These are phyloP conservation scores for Mnemiopsis leidyi DNA, from an alignment of 37 sponge, comb jelly and placozoan species.

Conservation along the genomic window DNA sequence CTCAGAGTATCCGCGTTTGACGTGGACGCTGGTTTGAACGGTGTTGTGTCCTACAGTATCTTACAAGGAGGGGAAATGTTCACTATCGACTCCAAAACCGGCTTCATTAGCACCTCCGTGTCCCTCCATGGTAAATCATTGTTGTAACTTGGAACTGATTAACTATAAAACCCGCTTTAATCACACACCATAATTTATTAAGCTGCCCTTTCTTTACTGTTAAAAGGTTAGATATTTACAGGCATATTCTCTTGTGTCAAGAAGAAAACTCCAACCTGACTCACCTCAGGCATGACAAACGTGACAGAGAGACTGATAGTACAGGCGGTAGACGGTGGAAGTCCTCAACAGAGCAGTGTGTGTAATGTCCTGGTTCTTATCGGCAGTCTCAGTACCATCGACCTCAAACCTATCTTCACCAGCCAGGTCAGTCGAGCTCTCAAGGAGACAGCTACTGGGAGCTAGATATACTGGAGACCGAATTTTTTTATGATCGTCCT, in stretches of 20 bases:
- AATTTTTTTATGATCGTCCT: no score
- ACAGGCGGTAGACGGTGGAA: constrained; percentile 20
- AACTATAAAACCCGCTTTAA: no score
- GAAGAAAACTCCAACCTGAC: no score
- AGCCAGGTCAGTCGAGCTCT: constrained; percentile 34
- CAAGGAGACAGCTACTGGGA: no score
- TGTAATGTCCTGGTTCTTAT: constrained; percentile 15
- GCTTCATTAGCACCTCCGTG: constrained; percentile 9
- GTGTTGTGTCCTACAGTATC: constrained; percentile 19
- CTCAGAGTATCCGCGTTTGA: constrained; percentile 58
- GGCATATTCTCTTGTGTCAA: no score
- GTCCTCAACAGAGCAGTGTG: constrained; percentile 1
- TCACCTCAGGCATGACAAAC: constrained; percentile 39
- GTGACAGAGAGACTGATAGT: constrained; percentile 8
- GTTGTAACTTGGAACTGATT: background rate
- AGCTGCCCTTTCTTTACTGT: no score
- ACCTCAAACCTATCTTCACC: constrained; percentile 45
- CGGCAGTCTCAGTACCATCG: constrained; percentile 60
- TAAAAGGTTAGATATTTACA: no score
- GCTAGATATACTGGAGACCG: no score
- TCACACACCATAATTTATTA: no score
- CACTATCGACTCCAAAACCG: background rate
- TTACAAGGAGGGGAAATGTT: constrained; percentile 44
- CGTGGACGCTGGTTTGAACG: constrained; percentile 15
- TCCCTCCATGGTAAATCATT: constrained; percentile 3